Conservation (phyloP, 2,888 invertebrate genomes). For the Macaria notata region DNA sequence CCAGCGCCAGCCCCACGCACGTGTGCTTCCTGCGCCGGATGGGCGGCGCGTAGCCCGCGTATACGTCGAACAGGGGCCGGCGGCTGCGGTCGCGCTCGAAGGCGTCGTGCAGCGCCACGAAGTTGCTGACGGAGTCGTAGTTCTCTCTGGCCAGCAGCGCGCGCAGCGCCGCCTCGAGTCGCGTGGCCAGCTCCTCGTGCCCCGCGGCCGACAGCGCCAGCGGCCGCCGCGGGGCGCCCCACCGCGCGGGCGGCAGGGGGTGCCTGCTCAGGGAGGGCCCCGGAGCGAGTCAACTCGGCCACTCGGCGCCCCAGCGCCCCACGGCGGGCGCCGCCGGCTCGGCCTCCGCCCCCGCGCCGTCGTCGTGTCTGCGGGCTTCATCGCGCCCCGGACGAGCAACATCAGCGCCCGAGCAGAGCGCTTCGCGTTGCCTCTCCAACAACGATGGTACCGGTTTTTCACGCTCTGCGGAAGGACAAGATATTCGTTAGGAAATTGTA, state of each 20-base stretch:
- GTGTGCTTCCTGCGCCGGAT: slow-evolving; percentile 91
- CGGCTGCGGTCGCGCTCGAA: slow-evolving; percentile 84
- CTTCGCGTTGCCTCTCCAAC: slow-evolving; percentile 85
- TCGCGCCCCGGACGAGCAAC: slow-evolving; percentile 57
- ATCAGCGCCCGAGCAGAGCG: slow-evolving; percentile 82
- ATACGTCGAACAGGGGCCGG: slow-evolving; percentile 85
- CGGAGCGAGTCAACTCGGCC: slow-evolving; percentile 98
- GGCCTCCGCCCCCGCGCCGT: slow-evolving; percentile 64
- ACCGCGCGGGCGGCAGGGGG: slow-evolving; percentile 50
- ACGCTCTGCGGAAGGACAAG: slow-evolving; percentile 83
- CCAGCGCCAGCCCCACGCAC: slow-evolving; percentile 91
- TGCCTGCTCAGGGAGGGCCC: slow-evolving; percentile 56
- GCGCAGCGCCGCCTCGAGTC: slow-evolving; percentile 90
- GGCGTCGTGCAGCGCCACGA: slow-evolving; percentile 85
- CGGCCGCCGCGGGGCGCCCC: slow-evolving; percentile 48
- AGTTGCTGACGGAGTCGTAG: slow-evolving; percentile 95
- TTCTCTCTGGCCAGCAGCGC: slow-evolving; percentile 91
- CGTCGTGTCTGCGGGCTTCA: slow-evolving; percentile 46
- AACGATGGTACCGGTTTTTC: slow-evolving; percentile 85
- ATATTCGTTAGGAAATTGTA: no score
- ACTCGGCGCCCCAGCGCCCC: slow-evolving; percentile 96
- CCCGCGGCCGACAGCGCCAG: slow-evolving; percentile 65
- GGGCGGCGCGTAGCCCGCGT: slow-evolving; percentile 89
- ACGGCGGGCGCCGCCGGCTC: slow-evolving; percentile 88
- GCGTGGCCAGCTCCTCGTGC: slow-evolving; percentile 90